These are phyloP conservation scores for Larimichthys crocea DNA, from an alignment of 2,113 vertebrate species.

Conservation along the genomic window DNA sequence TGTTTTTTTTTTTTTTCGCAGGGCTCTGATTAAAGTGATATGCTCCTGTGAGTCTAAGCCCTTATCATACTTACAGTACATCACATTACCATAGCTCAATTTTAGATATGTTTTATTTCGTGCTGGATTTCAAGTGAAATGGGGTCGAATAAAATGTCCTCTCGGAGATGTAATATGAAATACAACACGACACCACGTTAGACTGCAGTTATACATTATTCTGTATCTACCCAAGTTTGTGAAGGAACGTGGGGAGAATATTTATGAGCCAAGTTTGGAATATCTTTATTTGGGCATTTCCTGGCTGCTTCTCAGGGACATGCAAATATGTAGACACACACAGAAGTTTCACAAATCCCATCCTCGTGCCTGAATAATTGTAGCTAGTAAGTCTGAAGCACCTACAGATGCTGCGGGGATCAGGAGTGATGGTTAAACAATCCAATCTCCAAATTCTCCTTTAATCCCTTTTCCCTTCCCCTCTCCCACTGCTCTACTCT, in stretches of 20 bases:
- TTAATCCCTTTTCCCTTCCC: conserved; percentile 59
- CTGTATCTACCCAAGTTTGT: background rate
- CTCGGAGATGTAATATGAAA: background rate
- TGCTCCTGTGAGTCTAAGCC: conserved; percentile 41
- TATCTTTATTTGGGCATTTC: background rate
- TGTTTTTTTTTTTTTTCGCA: conserved; percentile 41
- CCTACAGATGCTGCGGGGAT: conserved; percentile 57
- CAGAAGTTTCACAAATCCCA: conserved; percentile 14
- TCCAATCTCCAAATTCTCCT: conserved; percentile 50
- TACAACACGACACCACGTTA: background rate
- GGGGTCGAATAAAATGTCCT: background rate
- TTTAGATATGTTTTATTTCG: background rate
- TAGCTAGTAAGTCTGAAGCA: conserved; percentile 26
- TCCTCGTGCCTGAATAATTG: conserved; percentile 12
- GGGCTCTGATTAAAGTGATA: conserved; percentile 68
- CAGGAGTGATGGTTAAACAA: conserved; percentile 48
- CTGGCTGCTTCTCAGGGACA: background rate
- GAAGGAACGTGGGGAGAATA: background rate
- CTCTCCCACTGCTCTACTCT: conserved; percentile 38
- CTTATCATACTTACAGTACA: conserved; percentile 29
- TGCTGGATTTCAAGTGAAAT: background rate
- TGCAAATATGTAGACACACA: background rate
- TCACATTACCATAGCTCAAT: conserved; percentile 16
- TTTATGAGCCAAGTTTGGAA: background rate
- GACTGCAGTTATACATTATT: background rate